Evolutionary conservation across 1,140 invertebrate genomes (phyloP), one percentile per base, ranked within the genome.

Genomic region (Sesamia nonagrioides): DNA sequence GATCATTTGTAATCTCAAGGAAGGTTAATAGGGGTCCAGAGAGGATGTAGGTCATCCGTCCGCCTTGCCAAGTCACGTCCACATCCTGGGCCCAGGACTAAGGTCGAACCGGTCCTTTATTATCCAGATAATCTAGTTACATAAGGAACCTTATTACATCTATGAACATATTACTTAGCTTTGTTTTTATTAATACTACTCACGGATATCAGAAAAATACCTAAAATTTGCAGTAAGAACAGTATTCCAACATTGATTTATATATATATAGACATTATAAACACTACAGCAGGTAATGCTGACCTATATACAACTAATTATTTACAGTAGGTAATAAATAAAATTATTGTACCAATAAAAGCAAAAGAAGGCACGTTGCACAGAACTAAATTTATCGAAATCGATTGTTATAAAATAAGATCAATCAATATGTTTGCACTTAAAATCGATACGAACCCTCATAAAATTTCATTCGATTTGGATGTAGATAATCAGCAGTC

Each of bases 21-120:
- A 18, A 27, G 48, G 48, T 54, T 54, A 71, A 71, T 54, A 35
- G 68, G 18, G 48, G 27, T 45, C 17, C n/a, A 9, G 45, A 17
- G 15, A 35, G 27, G 48, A 54, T 71, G 48, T 71, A 71, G 48
- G 68, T 71, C 68, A 48, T 71, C 48, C 15, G 68, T 48, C n/a
- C 66, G 7, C 21, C 27, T 11, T 17, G 37, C 8, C n/a, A 13
- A 45, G 68, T 52, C 48, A 71, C 68, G 68, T 71, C 68, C 35
- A 27, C 21, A 54, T 71, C 68, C 68, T 33, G 21, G 48, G 13
- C 42, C 45, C n/a, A 42, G 63, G 37, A 63, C 60, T 63, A 37
- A 9, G n/a, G 15, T 52, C 33, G 33, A 37, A 17, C 11, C 48
- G 17, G 27, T 8, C 68, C 27, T 17, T 71, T 71, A 54, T 54